A percentile compares a stretch with the other conserved stretches of the same genome.
phyloP scores from a whole-genome alignment of 2,888 invertebrate species.

The Erebia aethiops region DNA sequence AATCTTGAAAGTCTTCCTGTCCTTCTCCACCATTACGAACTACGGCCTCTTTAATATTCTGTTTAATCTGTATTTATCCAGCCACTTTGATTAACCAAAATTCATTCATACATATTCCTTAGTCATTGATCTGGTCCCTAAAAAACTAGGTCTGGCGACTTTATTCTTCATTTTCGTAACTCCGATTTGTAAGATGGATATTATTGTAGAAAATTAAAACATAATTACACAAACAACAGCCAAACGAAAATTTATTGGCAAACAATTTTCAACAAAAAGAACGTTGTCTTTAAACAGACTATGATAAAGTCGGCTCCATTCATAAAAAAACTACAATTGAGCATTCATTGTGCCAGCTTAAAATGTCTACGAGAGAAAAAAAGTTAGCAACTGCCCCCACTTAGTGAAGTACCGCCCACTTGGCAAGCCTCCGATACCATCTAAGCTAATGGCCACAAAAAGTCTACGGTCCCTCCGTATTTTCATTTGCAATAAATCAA shows the following conservation, averaged over 20 bases:
- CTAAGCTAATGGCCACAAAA: slow-evolving; percentile 50
- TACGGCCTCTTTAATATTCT: no score
- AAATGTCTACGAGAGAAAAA: slow-evolving; percentile 38
- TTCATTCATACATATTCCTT: no score
- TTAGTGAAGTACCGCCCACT: slow-evolving; percentile 54
- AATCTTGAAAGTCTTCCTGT: no score
- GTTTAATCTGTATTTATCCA: no score
- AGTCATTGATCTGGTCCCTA: no score
- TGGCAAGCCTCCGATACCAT: slow-evolving; percentile 54
- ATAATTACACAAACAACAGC: not conserved
- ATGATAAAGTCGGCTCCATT: slow-evolving; percentile 33
- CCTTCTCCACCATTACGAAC: no score
- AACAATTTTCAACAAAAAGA: not conserved
- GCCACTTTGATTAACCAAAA: no score
- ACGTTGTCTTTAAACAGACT: slow-evolving; percentile 18
- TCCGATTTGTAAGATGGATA: not conserved
- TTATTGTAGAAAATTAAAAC: not conserved
- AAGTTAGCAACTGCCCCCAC: slow-evolving; percentile 45
- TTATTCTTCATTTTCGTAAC: no score
- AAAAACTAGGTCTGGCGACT: no score
- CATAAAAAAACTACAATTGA: slow-evolving; percentile 37
- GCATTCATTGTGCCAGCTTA: slow-evolving; percentile 40
- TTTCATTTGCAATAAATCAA: slow-evolving; percentile 39
- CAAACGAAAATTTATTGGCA: not conserved
- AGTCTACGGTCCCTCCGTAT: slow-evolving; percentile 41